A percentile compares a stretch with the other conserved stretches of the same genome.
phyloP scores from a whole-genome alignment of 2,888 invertebrate species.

The Pinctada fucata region DNA sequence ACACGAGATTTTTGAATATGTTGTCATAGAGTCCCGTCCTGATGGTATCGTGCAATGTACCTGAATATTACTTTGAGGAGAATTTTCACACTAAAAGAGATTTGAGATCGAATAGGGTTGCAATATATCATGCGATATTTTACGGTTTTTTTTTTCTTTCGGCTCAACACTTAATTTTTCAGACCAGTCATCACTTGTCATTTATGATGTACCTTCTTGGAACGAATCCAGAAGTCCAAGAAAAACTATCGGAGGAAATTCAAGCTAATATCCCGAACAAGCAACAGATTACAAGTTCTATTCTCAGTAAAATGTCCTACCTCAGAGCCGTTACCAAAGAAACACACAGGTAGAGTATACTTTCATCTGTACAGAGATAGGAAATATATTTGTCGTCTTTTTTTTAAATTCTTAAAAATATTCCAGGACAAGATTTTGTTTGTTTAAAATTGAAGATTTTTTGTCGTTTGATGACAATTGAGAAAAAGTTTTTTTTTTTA shows the following conservation, averaged over 20 bases:
- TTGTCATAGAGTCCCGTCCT: neutral
- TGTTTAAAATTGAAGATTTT: too few relatives aligned
- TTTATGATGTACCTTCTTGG: conserved; percentile 63
- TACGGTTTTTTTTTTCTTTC: too few relatives aligned
- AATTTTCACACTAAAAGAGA: too few relatives aligned
- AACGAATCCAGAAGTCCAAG: conserved; percentile 54
- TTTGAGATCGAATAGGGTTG: too few relatives aligned
- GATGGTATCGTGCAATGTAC: too few relatives aligned
- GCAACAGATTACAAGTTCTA: conserved; percentile 35
- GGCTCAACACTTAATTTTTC: conserved; percentile 2
- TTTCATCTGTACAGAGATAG: neutral
- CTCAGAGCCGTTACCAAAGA: conserved; percentile 66
- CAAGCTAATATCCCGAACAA: conserved; percentile 37
- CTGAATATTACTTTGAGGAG: too few relatives aligned
- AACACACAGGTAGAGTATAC: conserved; percentile 55
- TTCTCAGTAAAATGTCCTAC: conserved; percentile 56
- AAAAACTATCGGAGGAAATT: conserved; percentile 55
- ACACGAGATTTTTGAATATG: neutral
- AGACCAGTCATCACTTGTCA: conserved; percentile 63
- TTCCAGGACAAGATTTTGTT: too few relatives aligned
- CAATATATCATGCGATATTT: too few relatives aligned
- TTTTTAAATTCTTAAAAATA: too few relatives aligned
- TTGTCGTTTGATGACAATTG: too few relatives aligned
- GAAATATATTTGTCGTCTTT: neutral
- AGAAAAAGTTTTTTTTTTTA: too few relatives aligned